Conservation (phyloP, 1,140 invertebrate genomes). For the Drosophila nasuta region DNA sequence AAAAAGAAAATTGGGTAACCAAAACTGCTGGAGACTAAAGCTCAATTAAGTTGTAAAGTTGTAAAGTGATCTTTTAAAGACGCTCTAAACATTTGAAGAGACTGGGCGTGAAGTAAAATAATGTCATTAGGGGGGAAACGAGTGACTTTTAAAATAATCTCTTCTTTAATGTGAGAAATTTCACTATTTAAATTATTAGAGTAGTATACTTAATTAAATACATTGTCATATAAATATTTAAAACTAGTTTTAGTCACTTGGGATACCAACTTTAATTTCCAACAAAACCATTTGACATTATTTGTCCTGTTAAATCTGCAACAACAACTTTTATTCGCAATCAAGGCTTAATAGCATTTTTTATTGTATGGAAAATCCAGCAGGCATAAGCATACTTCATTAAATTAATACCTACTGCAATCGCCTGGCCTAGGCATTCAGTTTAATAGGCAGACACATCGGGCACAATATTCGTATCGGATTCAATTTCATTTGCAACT, state of each 20-base stretch:
- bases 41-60: constrained; percentile 20
- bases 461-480: constrained; percentile 9
- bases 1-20: constrained; percentile 53
- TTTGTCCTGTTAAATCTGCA: background rate
- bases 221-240: too few relatives aligned
- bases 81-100: constrained; percentile 1
- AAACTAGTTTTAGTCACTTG: too few relatives aligned
- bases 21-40: constrained; percentile 36
- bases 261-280: background rate
- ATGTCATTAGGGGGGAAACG: background rate
- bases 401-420: background rate
- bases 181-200: too few relatives aligned
- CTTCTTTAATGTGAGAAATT: too few relatives aligned
- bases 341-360: background rate
- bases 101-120: background rate
- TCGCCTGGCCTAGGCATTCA: background rate
- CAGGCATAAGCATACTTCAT: background rate
- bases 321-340: background rate
- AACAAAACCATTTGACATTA: background rate
- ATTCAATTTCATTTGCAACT: constrained; percentile 62
- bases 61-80: background rate
- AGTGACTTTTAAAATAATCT: too few relatives aligned
- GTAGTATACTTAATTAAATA: too few relatives aligned
- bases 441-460: constrained; percentile 3
- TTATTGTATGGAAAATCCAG: constrained; percentile 3